A percentile compares a stretch with the other conserved stretches of the same genome.
Evolutionary conservation across 2,797 vertebrate genomes (phyloP).

Genomic region (Tadarida brasiliensis): DNA sequence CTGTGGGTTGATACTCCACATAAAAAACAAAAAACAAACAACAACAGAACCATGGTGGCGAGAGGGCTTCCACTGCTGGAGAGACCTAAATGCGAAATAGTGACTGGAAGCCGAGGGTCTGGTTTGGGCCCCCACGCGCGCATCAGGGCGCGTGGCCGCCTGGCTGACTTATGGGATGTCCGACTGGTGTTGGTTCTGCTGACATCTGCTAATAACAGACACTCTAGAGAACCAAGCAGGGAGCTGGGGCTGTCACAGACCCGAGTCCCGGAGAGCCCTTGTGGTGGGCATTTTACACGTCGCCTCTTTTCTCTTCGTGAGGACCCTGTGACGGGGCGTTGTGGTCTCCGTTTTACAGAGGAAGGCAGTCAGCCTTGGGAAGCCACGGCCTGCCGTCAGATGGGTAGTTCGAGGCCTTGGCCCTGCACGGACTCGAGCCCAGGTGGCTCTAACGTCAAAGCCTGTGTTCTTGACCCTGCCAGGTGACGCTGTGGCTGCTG

Average conservation of each 20-base stretch:
- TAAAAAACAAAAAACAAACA: not conserved
- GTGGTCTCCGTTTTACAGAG: not conserved
- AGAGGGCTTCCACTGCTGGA: not conserved
- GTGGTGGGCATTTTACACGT: not conserved
- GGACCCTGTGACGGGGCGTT: not conserved
- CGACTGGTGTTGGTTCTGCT: not conserved
- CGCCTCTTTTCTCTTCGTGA: not conserved
- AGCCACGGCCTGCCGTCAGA: not conserved
- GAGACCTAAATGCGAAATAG: not conserved
- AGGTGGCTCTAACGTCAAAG: not conserved
- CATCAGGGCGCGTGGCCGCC: not conserved
- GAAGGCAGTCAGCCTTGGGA: not conserved
- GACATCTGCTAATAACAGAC: not conserved
- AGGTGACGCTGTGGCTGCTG: rapidly evolving
- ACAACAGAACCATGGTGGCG: not conserved
- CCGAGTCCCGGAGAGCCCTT: not conserved
- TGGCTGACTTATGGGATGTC: not conserved
- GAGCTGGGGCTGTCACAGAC: not conserved
- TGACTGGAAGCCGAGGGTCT: not conserved
- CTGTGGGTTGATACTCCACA: not conserved
- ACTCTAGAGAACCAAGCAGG: not conserved
- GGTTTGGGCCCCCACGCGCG: not conserved
- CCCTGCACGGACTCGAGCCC: not conserved
- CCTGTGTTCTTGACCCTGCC: rapidly evolving
- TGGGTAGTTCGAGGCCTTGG: too few species aligned